These are phyloP conservation scores for Cettia cetti DNA, from an alignment of 2,113 vertebrate species.

Conservation along the genomic window DNA sequence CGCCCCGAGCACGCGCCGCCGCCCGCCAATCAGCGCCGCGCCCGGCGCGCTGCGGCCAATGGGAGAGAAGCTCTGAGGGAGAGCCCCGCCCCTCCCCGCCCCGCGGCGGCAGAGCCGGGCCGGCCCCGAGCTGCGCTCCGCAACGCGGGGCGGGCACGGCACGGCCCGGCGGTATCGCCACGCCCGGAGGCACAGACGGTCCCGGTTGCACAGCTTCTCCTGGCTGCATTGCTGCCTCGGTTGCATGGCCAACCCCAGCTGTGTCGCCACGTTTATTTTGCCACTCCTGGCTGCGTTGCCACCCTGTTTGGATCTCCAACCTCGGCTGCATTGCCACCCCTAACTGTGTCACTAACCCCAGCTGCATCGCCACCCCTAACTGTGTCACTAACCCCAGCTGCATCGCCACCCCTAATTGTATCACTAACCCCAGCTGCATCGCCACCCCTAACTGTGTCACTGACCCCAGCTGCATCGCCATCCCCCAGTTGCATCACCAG, in stretches of 20 bases:
- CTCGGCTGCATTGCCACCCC: no score
- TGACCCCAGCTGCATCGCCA: accelerated
- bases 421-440: accelerated
- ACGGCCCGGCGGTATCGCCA: accelerated
- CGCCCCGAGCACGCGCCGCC: no score
- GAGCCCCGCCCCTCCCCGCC: background rate
- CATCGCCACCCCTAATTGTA: accelerated
- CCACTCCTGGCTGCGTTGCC: background rate
- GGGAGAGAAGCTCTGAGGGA: no score
- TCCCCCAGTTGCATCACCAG: accelerated
- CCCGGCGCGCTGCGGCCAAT: no score
- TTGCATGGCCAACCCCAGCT: accelerated
- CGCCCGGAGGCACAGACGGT: accelerated
- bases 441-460: background rate
- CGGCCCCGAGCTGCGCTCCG: background rate
- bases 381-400: accelerated
- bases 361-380: no score
- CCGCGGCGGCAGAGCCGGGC: background rate
- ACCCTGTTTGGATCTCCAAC: no score
- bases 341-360: accelerated
- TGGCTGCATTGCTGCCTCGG: background rate
- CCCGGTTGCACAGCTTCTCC: background rate
- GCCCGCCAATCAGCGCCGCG: no score
- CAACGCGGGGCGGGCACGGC: accelerated
- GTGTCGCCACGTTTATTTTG: background rate